A percentile compares a stretch with the other conserved stretches of the same genome.
phyloP scores from a whole-genome alignment of 2,888 invertebrate genomes.

The Drosophila tanythrix region DNA sequence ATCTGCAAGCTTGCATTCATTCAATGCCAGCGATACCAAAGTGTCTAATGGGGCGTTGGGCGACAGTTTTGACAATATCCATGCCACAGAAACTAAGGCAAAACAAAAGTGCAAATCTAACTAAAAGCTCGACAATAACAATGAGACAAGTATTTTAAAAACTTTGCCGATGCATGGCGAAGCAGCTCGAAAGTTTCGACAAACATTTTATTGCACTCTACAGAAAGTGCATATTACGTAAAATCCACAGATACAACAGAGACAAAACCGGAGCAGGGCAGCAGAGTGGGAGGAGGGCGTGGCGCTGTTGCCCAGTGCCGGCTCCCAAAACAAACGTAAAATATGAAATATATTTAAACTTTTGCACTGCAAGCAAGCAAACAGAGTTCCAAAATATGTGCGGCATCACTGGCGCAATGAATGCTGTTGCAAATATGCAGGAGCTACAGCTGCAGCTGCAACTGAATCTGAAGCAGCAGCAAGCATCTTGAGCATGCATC shows the following conservation, averaged over 20 bases:
- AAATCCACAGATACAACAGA: constrained; percentile 51
- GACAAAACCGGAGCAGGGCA: constrained; percentile 1
- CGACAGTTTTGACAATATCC: constrained; percentile 57
- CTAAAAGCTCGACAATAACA: constrained; percentile 70
- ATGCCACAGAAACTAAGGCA: constrained; percentile 32
- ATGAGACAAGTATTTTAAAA: constrained; percentile 65
- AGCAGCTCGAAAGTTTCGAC: constrained; percentile 65
- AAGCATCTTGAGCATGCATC: constrained; percentile 57
- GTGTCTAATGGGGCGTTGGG: constrained; percentile 61
- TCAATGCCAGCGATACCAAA: constrained; percentile 53
- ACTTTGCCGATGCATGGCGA: constrained; percentile 45
- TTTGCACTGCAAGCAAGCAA: constrained; percentile 43
- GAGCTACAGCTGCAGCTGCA: constrained; percentile 40
- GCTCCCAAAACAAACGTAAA: constrained; percentile 81
- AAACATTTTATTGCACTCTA: constrained; percentile 79
- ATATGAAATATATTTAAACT: constrained; percentile 82
- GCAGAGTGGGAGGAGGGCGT: neutral
- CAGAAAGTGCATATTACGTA: constrained; percentile 68
- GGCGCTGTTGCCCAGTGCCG: constrained; percentile 3
- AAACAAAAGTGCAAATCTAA: constrained; percentile 72
- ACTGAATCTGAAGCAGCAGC: constrained; percentile 35
- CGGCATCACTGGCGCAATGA: constrained; percentile 50
- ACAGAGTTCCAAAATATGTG: constrained; percentile 61
- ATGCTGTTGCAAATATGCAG: constrained; percentile 63
- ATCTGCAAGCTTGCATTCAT: constrained; percentile 52